phyloP scores from a whole-genome alignment of 1,140 invertebrate species.

The Drosophila chauvacae region DNA sequence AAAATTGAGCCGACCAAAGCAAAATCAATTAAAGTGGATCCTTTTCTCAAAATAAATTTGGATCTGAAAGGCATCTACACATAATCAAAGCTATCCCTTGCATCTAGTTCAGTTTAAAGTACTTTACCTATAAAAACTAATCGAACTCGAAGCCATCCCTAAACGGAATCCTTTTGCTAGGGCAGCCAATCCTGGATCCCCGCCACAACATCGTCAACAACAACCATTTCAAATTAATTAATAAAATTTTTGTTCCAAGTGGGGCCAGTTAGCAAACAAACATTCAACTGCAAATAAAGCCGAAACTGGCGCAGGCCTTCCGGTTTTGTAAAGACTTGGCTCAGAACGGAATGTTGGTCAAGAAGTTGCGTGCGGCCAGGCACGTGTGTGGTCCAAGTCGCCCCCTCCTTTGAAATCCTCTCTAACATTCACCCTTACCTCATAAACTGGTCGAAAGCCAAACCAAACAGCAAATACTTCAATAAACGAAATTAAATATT shows the following conservation, averaged over 20 bases:
- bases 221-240: slow-evolving; percentile 73
- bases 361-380: slow-evolving; percentile 58
- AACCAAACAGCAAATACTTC: slow-evolving; percentile 73
- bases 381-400: slow-evolving; percentile 32
- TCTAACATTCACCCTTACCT: slow-evolving; percentile 7
- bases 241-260: slow-evolving; percentile 65
- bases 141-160: slow-evolving; percentile 39
- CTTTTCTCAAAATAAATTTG: not conserved
- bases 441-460: slow-evolving; percentile 52
- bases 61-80: slow-evolving; percentile 6
- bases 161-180: slow-evolving; percentile 15
- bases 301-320: slow-evolving; percentile 27
- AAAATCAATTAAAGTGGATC: slow-evolving; percentile 18
- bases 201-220: slow-evolving; percentile 11
- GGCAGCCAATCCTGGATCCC: not conserved
- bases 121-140: slow-evolving; percentile 53
- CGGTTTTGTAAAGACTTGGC: slow-evolving; percentile 32
- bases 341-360: slow-evolving; percentile 50
- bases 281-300: slow-evolving; percentile 46
- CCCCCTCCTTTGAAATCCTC: not conserved
- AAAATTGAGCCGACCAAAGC: not conserved
- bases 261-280: slow-evolving; percentile 39
- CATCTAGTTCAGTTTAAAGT: slow-evolving; percentile 18
- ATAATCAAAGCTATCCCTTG: slow-evolving; percentile 11
- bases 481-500: slow-evolving; percentile 81